Evolutionary conservation across 2,888 invertebrate species (phyloP).

Genomic region (Nematopogon swammerdamellus): DNA sequence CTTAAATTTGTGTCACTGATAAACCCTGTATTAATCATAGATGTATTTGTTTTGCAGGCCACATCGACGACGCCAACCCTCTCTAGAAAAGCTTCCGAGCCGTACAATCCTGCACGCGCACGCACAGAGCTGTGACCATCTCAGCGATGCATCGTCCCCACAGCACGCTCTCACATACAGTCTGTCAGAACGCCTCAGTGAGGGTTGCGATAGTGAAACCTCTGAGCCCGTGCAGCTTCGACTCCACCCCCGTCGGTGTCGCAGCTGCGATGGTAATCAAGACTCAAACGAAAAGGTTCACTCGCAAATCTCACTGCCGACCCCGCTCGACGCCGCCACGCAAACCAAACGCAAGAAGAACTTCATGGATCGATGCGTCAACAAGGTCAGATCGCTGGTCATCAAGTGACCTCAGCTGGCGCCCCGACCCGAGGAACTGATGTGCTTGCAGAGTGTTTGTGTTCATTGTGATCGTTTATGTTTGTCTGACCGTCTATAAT

Average conservation of each 20-base stretch:
- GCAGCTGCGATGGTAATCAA: conserved; percentile 62
- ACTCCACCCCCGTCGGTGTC: conserved; percentile 39
- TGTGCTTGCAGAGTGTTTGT: conserved; percentile 34
- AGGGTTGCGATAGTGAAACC: conserved; percentile 37
- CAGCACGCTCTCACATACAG: conserved; percentile 36
- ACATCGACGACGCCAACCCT: conserved; percentile 43
- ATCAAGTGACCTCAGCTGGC: no score
- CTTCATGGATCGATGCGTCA: conserved; percentile 82
- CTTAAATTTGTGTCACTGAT: no score
- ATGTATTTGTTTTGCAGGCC: conserved; percentile 41
- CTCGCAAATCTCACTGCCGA: conserved; percentile 53
- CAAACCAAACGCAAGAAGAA: conserved; percentile 70
- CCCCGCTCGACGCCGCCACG: conserved; percentile 54
- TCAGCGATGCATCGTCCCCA: conserved; percentile 40
- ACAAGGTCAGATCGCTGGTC: conserved; percentile 77
- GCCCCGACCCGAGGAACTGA: conserved; percentile 10
- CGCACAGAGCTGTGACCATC: conserved; percentile 42
- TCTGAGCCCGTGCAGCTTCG: conserved; percentile 26
- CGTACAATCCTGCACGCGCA: conserved; percentile 18
- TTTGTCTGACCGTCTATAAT: conserved; percentile 32
- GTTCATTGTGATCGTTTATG: conserved; percentile 15
- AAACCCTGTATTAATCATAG: no score
- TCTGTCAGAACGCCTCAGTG: conserved; percentile 40
- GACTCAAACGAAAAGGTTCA: conserved; percentile 52
- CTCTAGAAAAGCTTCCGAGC: conserved; percentile 24